A percentile compares a stretch with the other conserved stretches of the same genome.
Evolutionary conservation across 2,113 vertebrate genomes (phyloP).

Genomic region (Oncorhynchus clarkii): DNA sequence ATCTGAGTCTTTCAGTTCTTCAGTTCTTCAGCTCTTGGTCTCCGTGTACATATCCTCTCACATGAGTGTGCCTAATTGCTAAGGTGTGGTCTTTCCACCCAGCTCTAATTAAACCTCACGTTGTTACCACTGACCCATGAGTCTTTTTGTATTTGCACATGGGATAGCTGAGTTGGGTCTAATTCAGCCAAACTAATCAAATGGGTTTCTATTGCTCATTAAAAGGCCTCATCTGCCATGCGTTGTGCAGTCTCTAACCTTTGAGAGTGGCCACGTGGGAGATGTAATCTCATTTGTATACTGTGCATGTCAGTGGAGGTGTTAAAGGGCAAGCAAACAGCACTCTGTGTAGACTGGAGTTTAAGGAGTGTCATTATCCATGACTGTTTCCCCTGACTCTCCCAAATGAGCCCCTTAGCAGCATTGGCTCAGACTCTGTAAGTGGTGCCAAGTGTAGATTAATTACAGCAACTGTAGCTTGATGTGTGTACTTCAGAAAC

Average conservation of each 20-base stretch:
- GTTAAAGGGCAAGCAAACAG: conserved; percentile 50
- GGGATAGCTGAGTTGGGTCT: conserved; percentile 9
- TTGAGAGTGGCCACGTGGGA: conserved; percentile 43
- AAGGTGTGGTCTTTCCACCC: background rate
- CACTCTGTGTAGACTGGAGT: conserved; percentile 22
- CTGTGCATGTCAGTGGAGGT: conserved; percentile 32
- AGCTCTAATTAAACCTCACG: background rate
- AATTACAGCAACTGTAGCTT: background rate
- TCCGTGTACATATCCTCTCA: too few relatives aligned
- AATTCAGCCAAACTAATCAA: conserved; percentile 37
- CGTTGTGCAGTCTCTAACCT: conserved; percentile 49
- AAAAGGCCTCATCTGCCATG: conserved; percentile 49
- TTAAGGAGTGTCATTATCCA: conserved; percentile 28
- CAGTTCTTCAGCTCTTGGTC: too few relatives aligned
- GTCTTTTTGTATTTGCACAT: conserved; percentile 4
- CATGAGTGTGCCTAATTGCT: too few relatives aligned
- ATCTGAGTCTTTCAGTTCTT: background rate
- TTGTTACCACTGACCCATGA: background rate
- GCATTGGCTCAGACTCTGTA: conserved; percentile 8
- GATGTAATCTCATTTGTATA: conserved; percentile 51
- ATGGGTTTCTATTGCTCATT: conserved; percentile 43
- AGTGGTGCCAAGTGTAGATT: conserved; percentile 2
- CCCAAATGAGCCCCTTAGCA: conserved; percentile 10
- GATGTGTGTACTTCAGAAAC: too few relatives aligned
- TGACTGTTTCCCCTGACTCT: conserved; percentile 23